Evolutionary conservation across 2,888 invertebrate genomes (phyloP).

Genomic region (Tipula helvola): DNA sequence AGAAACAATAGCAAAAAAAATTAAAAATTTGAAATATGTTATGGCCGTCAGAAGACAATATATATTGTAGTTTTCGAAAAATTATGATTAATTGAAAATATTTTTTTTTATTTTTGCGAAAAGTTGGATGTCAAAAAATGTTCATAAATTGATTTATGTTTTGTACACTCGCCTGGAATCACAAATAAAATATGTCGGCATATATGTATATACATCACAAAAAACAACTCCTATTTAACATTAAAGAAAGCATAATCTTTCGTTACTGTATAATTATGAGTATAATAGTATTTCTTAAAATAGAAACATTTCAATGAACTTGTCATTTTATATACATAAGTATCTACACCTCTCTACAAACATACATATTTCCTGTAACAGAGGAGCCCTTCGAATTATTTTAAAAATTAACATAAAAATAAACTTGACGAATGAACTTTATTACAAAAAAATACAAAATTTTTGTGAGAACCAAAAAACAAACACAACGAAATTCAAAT

Average conservation of each 20-base stretch:
- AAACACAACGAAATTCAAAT: too few relatives aligned
- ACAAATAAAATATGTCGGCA: not conserved
- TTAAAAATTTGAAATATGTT: not conserved
- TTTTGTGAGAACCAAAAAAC: not conserved
- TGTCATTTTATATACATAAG: not conserved
- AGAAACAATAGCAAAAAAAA: not conserved
- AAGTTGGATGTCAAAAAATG: not conserved
- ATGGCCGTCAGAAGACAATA: not conserved
- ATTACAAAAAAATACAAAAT: not conserved
- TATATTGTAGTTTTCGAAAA: not conserved
- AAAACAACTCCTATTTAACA: not conserved
- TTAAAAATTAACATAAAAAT: not conserved
- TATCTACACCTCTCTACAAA: not conserved
- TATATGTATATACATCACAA: not conserved
- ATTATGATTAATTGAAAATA: not conserved
- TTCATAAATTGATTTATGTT: constrained; percentile 1
- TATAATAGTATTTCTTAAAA: not conserved
- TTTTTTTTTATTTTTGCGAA: not conserved
- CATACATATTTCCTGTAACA: not conserved
- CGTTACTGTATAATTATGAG: not conserved
- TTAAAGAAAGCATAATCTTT: not conserved
- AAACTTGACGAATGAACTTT: not conserved
- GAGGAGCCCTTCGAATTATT: not conserved
- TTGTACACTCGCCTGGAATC: not conserved
- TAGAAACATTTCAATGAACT: not conserved